Base-by-base conservation (phyloP, 2,888 invertebrate genomes). In the Erynnis tages region DNA sequence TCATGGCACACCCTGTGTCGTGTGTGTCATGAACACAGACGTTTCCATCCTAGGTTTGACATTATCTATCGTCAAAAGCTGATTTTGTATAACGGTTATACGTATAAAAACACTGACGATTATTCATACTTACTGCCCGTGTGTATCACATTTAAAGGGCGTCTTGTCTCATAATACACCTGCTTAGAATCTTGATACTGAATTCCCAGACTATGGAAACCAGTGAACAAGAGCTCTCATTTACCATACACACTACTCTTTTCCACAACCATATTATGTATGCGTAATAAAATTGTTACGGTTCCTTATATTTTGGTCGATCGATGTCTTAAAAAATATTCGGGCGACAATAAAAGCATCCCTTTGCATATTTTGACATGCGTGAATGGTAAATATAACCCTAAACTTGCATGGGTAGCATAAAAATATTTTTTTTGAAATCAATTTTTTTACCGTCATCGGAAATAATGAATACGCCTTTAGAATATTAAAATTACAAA, bases 141-240 rank as follows among this genome's bases (percentile, higher is more conserved):
- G 62, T 76, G 78, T 83, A 34, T 67, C 11, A 65, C 11, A 19
- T 37, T 61, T 63, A 67, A 73, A 69, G 71, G 77, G 77, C 77
- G 79, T 76, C 79, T 78, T 77, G 76, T 77, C 74, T 81, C 76
- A 76, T 77, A 79, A 76, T 72, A 80, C 85, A 87, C 86, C 87
- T 88, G 87, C 82, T 78, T 80, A 79, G 86, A 86, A 85, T 85
- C 76, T 71, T 75, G 76, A 84, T 84, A 82, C 77, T 74, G 77
- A 75, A 79, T 79, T 79, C 81, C 67, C 75, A 76, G 76, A 76
- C 76, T 73, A 66, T 62, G 63, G 66, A 71, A 79, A 79, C 82
- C 78, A 81, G 70, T 63, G 53, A 62, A 54, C 53, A 55, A 72
- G 80, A 81, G 58, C 80, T 66, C 60, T 66, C 65, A 59, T 30